These are phyloP conservation scores for Corbicula japonica DNA, from an alignment of 2,888 invertebrate genomes.

Conservation along the genomic window DNA sequence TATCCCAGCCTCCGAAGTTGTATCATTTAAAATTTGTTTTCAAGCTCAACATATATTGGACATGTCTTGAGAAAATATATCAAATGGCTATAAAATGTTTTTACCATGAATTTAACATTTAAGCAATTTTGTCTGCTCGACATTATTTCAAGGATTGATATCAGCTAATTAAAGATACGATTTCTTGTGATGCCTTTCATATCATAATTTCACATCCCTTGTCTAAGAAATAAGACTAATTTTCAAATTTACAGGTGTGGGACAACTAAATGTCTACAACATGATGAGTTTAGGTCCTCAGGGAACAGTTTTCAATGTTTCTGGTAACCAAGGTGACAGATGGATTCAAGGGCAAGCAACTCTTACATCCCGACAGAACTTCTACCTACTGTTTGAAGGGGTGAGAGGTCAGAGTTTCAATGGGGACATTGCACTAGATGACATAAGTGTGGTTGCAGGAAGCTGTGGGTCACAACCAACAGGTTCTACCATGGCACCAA, in stretches of 20 bases:
- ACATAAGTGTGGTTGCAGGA: conserved; percentile 69
- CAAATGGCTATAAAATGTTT: no score
- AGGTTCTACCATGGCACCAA: conserved; percentile 56
- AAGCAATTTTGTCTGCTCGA: no score
- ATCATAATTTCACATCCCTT: no score
- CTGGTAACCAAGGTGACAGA: conserved; percentile 74
- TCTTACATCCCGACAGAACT: conserved; percentile 60
- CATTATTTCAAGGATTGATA: no score
- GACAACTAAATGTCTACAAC: conserved; percentile 76
- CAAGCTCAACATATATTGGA: no score
- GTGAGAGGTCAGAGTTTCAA: conserved; percentile 71
- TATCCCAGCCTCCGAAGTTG: no score
- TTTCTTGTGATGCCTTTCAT: no score
- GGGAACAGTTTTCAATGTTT: conserved; percentile 67
- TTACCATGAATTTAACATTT: no score
- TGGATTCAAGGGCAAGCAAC: conserved; percentile 76
- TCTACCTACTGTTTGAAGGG: conserved; percentile 79
- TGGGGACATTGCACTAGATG: conserved; percentile 81
- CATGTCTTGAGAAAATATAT: no score
- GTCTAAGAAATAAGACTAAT: no score
- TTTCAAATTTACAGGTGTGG: conserved; percentile 68
- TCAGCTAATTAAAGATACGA: no score
- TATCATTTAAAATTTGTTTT: no score
- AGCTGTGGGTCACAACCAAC: conserved; percentile 73
- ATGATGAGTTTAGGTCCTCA: conserved; percentile 39